Evolutionary conservation across 2,888 invertebrate species (phyloP).

Genomic region (Loripinus fragilis): DNA sequence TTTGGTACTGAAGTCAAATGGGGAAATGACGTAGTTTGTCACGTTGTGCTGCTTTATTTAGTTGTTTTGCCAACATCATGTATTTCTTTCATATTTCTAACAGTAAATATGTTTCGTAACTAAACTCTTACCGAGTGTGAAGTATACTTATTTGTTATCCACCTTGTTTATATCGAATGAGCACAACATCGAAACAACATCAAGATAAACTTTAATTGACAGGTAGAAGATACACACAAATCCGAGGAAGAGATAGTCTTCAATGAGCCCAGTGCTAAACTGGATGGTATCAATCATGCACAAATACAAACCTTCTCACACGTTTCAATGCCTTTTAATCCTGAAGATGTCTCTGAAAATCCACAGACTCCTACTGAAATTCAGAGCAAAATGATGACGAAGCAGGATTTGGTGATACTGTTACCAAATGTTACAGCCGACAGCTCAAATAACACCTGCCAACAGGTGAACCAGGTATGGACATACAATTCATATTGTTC

Average conservation of each 20-base stretch:
- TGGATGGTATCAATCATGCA: conserved; percentile 27
- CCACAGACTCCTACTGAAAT: conserved; percentile 60
- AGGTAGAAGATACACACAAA: conserved; percentile 46
- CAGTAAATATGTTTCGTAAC: too few species aligned
- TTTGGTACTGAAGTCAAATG: too few species aligned
- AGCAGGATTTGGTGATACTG: conserved; percentile 45
- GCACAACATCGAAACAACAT: too few species aligned
- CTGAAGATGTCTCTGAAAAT: conserved; percentile 57
- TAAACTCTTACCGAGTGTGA: too few species aligned
- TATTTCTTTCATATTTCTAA: too few species aligned
- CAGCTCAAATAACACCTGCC: conserved; percentile 52
- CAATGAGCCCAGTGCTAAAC: conserved; percentile 40
- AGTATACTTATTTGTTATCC: too few species aligned
- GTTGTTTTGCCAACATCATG: too few species aligned
- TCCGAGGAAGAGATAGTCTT: conserved; percentile 30
- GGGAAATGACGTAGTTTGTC: too few species aligned
- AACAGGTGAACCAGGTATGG: conserved; percentile 63
- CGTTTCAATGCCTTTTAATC: conserved; percentile 51
- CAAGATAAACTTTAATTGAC: too few species aligned
- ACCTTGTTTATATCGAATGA: too few species aligned
- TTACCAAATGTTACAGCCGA: conserved; percentile 44
- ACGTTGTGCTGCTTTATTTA: too few species aligned
- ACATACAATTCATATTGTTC: too few species aligned
- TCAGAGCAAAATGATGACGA: conserved; percentile 60
- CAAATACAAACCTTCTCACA: conserved; percentile 54